Evolutionary conservation across 2,888 invertebrate species (phyloP).

Genomic region (Fissipunctia ypsillon): DNA sequence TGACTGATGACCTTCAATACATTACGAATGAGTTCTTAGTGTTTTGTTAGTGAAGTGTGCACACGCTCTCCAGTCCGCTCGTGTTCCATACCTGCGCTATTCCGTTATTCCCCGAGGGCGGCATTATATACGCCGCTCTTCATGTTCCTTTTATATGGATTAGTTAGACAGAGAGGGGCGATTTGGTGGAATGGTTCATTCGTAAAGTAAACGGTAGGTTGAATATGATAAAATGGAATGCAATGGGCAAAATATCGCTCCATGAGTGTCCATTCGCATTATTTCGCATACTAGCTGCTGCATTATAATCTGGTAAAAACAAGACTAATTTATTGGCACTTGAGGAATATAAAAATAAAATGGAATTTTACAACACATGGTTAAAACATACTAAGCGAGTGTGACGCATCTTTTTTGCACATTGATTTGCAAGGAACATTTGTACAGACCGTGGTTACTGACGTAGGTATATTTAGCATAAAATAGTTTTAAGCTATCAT

Average conservation of each 20-base stretch:
- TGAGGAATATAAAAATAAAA: constrained; percentile 34
- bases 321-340: constrained; percentile 23
- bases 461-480: constrained; percentile 5
- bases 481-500: neutral
- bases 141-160: constrained; percentile 61
- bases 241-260: constrained; percentile 31
- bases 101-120: constrained; percentile 67
- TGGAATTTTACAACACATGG: constrained; percentile 60
- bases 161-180: constrained; percentile 64
- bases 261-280: constrained; percentile 12
- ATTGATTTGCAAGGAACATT: constrained; percentile 18
- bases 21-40: constrained; percentile 46
- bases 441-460: neutral
- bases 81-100: constrained; percentile 68
- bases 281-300: constrained; percentile 2
- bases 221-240: constrained; percentile 30
- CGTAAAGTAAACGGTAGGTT: constrained; percentile 45
- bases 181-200: constrained; percentile 50
- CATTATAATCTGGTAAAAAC: constrained; percentile 16
- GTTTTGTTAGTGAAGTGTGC: constrained; percentile 56
- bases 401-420: constrained; percentile 60
- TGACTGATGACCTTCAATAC: constrained; percentile 63
- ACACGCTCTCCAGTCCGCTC: constrained; percentile 39
- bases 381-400: constrained; percentile 44
- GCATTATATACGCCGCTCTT: constrained; percentile 62